phyloP scores from a whole-genome alignment of 2,797 vertebrate genomes.

The Megalops cyprinoides region DNA sequence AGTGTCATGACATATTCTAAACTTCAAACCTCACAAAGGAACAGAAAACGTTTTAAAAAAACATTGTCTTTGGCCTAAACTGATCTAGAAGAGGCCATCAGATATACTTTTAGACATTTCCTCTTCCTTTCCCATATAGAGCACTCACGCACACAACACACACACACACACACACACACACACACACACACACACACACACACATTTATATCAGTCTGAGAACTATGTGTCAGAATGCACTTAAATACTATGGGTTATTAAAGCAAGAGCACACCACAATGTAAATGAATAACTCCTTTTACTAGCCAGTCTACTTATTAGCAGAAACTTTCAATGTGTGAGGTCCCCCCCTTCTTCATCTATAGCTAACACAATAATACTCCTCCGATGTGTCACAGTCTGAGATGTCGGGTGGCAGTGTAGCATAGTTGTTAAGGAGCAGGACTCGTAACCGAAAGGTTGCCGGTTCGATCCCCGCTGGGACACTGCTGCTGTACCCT shows the following conservation, averaged over 20 bases:
- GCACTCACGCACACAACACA: neutral
- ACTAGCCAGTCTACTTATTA: constrained; percentile 30
- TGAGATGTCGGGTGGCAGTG: too few species aligned
- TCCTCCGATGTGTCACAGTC: neutral
- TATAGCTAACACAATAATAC: neutral
- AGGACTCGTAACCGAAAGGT: too few species aligned
- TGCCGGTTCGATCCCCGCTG: too few species aligned
- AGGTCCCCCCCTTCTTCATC: neutral
- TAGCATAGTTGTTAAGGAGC: too few species aligned
- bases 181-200: constrained; percentile 13
- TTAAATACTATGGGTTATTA: constrained; percentile 61
- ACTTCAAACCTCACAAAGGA: neutral
- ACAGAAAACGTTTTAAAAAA: neutral
- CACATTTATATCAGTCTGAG: constrained; percentile 53
- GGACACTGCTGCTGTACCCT: too few species aligned
- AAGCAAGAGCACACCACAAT: constrained; percentile 58
- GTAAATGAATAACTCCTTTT: constrained; percentile 54
- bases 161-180: neutral
- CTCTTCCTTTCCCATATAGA: neutral
- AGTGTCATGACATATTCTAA: neutral
- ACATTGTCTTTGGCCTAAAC: neutral
- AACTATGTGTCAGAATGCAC: constrained; percentile 60
- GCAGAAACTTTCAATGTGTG: neutral
- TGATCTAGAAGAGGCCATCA: neutral
- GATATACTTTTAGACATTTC: neutral